Evolutionary conservation across 2,113 vertebrate species (phyloP).

Genomic region (Lycocorax pyrrhopterus): DNA sequence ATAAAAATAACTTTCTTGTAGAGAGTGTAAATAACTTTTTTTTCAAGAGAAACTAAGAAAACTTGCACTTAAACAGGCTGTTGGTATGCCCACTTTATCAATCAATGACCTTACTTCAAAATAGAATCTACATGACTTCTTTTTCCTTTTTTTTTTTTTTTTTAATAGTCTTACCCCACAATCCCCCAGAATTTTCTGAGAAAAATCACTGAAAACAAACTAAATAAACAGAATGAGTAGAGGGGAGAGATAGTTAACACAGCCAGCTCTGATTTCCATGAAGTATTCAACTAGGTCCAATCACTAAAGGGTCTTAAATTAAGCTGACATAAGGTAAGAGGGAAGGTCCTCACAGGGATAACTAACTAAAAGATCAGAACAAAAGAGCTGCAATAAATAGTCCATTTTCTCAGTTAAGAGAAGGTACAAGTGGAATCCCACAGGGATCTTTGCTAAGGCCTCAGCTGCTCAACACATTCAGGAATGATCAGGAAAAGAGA

Average conservation of each 20-base stretch:
- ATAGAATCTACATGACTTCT: background rate
- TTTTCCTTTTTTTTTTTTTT: background rate
- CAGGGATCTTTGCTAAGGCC: background rate
- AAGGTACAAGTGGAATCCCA: background rate
- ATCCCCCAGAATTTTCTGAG: background rate
- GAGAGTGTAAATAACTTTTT: background rate
- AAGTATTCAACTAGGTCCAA: background rate
- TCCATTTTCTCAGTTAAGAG: background rate
- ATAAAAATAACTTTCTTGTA: background rate
- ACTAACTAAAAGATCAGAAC: background rate
- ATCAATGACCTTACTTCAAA: background rate
- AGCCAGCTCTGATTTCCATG: background rate
- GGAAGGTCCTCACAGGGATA: background rate
- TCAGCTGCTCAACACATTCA: background rate
- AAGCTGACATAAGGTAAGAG: background rate
- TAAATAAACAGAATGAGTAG: background rate
- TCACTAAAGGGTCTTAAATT: background rate
- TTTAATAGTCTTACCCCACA: background rate
- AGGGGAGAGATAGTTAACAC: background rate
- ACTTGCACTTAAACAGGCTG: background rate
- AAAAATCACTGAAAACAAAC: background rate
- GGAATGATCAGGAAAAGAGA: background rate
- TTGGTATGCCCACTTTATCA: background rate
- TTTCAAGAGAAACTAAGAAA: background rate
- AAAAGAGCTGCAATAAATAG: background rate